These are phyloP conservation scores for Temnothorax unifasciatus DNA, from an alignment of 2,888 invertebrate genomes.

Conservation along the genomic window DNA sequence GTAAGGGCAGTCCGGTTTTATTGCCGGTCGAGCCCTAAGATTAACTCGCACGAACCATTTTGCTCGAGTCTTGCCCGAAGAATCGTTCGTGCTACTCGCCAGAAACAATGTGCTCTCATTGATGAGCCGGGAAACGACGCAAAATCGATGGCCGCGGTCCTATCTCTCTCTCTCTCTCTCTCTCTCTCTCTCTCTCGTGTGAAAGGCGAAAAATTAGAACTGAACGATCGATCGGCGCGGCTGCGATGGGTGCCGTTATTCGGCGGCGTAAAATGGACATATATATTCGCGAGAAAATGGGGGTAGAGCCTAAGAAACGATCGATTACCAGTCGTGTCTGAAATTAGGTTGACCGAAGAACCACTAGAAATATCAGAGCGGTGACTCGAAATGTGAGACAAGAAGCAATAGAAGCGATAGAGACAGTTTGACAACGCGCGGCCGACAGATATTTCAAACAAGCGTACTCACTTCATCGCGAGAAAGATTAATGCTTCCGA, in stretches of 20 bases:
- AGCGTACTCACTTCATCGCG: constrained; percentile 55
- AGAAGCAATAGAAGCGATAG: constrained; percentile 57
- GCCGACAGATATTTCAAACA: constrained; percentile 65
- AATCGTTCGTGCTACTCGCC: constrained; percentile 40
- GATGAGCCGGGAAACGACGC: constrained; percentile 53
- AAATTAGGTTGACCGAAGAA: constrained; percentile 76
- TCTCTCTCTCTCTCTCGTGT: constrained; percentile 1
- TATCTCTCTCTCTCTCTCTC: neutral
- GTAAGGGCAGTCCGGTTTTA: constrained; percentile 83
- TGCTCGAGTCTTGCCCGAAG: constrained; percentile 45
- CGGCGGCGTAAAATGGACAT: constrained; percentile 43
- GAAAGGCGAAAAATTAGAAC: constrained; percentile 65
- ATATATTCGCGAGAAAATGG: constrained; percentile 47
- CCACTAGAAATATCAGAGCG: constrained; percentile 63
- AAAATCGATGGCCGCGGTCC: constrained; percentile 36
- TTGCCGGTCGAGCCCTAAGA: constrained; percentile 79
- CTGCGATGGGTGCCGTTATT: constrained; percentile 46
- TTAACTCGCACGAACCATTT: constrained; percentile 78
- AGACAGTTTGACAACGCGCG: constrained; percentile 42
- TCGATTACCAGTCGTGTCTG: constrained; percentile 73
- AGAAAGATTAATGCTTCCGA: constrained; percentile 61
- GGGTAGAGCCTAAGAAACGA: constrained; percentile 63
- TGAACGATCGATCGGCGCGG: constrained; percentile 60
- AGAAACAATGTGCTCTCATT: constrained; percentile 48
- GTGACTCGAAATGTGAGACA: constrained; percentile 46